Base-by-base conservation (phyloP, 1,140 invertebrate genomes). In the Hesperophylax magnus region DNA sequence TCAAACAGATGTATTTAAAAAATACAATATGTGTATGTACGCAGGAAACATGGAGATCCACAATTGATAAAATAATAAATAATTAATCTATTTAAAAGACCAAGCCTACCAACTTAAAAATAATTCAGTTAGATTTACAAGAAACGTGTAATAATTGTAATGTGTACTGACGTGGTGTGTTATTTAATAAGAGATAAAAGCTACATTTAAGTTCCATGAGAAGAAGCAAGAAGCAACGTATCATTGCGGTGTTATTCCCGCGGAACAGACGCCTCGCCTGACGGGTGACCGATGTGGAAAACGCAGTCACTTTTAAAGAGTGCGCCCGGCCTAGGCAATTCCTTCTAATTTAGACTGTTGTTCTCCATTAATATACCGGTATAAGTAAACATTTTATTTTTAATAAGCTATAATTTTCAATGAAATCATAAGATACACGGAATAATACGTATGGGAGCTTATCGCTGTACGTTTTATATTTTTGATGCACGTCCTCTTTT, bases 351-450 rank as follows among this genome's bases (percentile, higher is more conserved):
- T 67, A 67, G 63, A n/a, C 31, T 67, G 63, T 67, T 67, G 15
- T 67, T 67, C 24, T 27, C 20, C 63, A 27, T n/a, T 17, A 20
- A 31, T 17, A 61, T 47, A 47, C 39, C 39, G 11, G 39, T 47
- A 67, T 34, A 67, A 67, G 63, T 67, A 67, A 67, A 67, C 63
- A 67, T 67, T 67, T 67, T 67, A 67, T 34, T 67, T 67, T 67
- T 67, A 67, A 67, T 67, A 67, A 67, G 63, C 63, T 67, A 67
- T 67, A 67, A 67, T 67, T 67, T 67, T 67, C 63, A 67, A 67
- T 67, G 63, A 67, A 67, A 67, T 27, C 63, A 31, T 34, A 67
- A 67, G 63, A 67, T 61, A 61, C n/a, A 20, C 58, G 18, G n/a
- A 24, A 67, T 22, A 67, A 67, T 67, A 67, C 63, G 15, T 24